Conservation (phyloP, 2,113 vertebrate species). For the Bos taurus region DNA sequence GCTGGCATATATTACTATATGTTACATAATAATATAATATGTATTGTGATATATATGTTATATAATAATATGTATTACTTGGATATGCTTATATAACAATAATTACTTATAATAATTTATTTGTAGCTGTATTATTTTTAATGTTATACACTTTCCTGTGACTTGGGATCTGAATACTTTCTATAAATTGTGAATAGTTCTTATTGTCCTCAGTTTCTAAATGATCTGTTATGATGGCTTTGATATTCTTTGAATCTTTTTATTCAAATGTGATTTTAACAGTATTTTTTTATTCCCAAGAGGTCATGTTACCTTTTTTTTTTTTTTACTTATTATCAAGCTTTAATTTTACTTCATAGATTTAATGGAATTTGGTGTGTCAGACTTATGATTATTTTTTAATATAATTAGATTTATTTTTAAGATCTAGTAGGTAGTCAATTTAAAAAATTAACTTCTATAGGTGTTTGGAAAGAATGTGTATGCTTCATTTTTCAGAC, state of each 20-base stretch:
- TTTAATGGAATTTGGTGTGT: background rate
- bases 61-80: background rate
- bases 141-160: background rate
- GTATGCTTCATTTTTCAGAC: background rate
- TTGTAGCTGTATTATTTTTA: background rate
- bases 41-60: background rate
- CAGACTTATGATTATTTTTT: background rate
- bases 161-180: background rate
- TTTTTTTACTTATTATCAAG: background rate
- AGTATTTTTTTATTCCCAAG: background rate
- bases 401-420: background rate
- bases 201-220: background rate
- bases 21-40: background rate
- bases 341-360: background rate
- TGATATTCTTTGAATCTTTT: background rate
- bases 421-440: background rate
- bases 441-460: background rate
- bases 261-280: background rate
- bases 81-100: background rate
- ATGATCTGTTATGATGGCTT: background rate
- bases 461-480: background rate
- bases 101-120: background rate
- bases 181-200: background rate
- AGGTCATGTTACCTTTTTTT: background rate
- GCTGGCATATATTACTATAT: background rate